phyloP scores from a whole-genome alignment of 37 sponge, comb jelly and placozoan species.

The Geodia barretti region DNA sequence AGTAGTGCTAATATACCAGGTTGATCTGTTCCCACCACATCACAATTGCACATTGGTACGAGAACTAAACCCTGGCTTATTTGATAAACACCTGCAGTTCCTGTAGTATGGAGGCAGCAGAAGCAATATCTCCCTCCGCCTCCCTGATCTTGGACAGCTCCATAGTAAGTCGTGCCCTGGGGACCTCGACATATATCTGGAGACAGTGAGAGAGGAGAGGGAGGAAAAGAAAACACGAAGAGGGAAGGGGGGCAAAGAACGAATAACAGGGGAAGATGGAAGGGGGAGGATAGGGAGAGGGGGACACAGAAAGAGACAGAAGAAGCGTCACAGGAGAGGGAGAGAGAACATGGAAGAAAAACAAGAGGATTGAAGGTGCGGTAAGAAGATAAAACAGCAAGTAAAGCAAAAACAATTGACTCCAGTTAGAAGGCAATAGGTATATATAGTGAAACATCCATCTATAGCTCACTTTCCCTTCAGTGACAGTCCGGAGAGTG shows the following conservation, averaged over 20 bases:
- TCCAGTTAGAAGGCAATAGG: neutral
- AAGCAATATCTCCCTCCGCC: slow-evolving; percentile 73
- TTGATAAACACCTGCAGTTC: slow-evolving; percentile 87
- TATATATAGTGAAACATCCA: neutral
- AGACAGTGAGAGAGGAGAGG: no score
- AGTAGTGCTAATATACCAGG: neutral
- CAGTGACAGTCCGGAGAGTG: slow-evolving; percentile 88
- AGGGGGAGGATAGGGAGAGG: no score
- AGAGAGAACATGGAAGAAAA: neutral
- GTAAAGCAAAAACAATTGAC: neutral
- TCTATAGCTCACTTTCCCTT: slow-evolving; percentile 82
- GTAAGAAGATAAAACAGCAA: no score
- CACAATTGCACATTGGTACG: neutral
- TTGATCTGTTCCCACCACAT: neutral
- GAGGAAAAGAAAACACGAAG: no score
- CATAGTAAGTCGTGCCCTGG: slow-evolving; percentile 93
- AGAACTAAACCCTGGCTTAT: neutral
- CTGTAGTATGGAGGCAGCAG: slow-evolving; percentile 87
- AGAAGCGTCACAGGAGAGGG: no score
- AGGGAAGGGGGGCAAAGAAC: no score
- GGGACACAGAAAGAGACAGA: no score
- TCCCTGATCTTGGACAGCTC: slow-evolving; percentile 90
- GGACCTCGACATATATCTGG: slow-evolving; percentile 97
- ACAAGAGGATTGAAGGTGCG: no score
- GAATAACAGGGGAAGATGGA: no score